Evolutionary conservation across 2,888 invertebrate genomes (phyloP), one percentile per base, ranked within the genome.

Genomic region (Volucella zonaria): DNA sequence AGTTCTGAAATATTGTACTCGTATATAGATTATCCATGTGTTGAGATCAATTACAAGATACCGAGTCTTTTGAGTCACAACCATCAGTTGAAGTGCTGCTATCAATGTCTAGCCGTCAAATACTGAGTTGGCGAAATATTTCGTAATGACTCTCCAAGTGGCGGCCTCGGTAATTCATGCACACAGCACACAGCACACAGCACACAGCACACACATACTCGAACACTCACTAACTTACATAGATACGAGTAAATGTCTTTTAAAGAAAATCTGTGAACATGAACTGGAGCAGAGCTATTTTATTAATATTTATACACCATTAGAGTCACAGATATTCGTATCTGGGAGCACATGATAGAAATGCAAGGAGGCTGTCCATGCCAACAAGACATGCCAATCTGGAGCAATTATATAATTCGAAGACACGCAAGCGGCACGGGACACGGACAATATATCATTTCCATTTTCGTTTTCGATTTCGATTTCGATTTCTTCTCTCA

Each of bases 391-490:
- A 31, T 59, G 64, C 82, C 58, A 61, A 86, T 82, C 86, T 87
- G 79, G 86, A 68, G 64, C 76, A 70, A 77, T 87, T 87, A 87
- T 82, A 80, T 87, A 87, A 86, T 78, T 54, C 82, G 86, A 82
- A 79, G 86, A 87, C 87, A 87, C 85, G 86, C 87, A 87, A 87
- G 79, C 82, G 85, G 87, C 87, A 87, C 87, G 86, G 85, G 86
- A 87, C 86, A 87, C 85, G 85, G 86, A 87, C 86, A 87, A 87
- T 87, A 85, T 87, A 85, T 87, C 86, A 87, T 82, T 83, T 81
- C 78, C 67, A 62, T 82, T 80, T 81, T 82, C 66, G 73, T 75
- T 83, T 71, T 74, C 68, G 51, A 31, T 80, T 81, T 82, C 66
- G 73, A 75, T 83, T 71, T 74, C 68, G 47, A 31, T 31, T 31